phyloP scores from a whole-genome alignment of 2,888 invertebrate species.

The Drosophila kambysellisi region DNA sequence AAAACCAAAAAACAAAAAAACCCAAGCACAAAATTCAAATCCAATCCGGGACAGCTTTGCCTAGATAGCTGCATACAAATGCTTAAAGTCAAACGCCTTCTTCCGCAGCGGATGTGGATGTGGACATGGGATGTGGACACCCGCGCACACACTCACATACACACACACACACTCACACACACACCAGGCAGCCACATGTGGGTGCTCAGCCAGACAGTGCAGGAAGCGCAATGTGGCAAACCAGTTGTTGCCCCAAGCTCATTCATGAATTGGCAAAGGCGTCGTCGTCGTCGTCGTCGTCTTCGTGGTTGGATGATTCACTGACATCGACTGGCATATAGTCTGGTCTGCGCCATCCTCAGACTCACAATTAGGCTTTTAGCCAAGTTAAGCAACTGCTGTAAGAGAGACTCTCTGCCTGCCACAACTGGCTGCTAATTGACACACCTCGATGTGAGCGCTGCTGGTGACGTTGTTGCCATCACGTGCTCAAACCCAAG shows the following conservation, averaged over 20 bases:
- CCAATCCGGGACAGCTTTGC: constrained; percentile 59
- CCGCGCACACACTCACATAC: constrained; percentile 40
- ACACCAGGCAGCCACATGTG: constrained; percentile 53
- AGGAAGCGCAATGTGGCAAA: constrained; percentile 48
- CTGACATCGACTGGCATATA: constrained; percentile 5
- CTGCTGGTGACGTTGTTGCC: constrained; percentile 39
- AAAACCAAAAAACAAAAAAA: no score
- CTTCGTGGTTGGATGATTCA: constrained; percentile 42
- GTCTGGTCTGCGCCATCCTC: constrained; percentile 27
- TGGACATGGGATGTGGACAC: constrained; percentile 43
- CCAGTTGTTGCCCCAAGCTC: constrained; percentile 46
- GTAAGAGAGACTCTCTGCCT: constrained; percentile 20
- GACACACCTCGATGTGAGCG: constrained; percentile 69
- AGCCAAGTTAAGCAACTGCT: constrained; percentile 27
- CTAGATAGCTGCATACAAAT: constrained; percentile 63
- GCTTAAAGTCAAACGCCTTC: constrained; percentile 65
- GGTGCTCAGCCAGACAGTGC: constrained; percentile 51
- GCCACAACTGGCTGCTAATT: constrained; percentile 72
- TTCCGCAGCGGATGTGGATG: constrained; percentile 77
- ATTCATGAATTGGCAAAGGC: constrained; percentile 73
- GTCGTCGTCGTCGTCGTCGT: constrained; percentile 24
- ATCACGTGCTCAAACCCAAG: constrained; percentile 65
- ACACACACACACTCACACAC: constrained; percentile 21
- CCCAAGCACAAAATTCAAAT: constrained; percentile 8
- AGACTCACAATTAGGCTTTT: constrained; percentile 54